These are phyloP conservation scores for Colinus virginianus DNA, from an alignment of 2,113 vertebrate genomes.

Conservation along the genomic window DNA sequence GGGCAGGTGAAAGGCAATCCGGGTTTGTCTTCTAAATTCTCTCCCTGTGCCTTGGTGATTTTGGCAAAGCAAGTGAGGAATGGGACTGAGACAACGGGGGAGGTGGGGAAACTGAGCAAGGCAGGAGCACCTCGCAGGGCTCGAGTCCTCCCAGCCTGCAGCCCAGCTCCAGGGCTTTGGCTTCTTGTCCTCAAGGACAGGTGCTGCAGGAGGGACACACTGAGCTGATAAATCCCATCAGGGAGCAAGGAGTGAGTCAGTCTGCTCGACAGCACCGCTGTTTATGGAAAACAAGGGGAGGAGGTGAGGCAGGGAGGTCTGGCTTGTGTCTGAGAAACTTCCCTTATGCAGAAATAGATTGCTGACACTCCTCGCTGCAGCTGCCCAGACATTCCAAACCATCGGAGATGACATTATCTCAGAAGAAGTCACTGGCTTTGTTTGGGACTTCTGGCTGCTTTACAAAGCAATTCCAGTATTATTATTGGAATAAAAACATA, in stretches of 20 bases:
- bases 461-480: conserved; percentile 14
- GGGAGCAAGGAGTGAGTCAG: background rate
- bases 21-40: background rate
- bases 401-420: conserved; percentile 10
- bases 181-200: background rate
- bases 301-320: background rate
- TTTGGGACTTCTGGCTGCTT: conserved; percentile 11
- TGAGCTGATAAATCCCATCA: background rate
- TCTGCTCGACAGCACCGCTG: background rate
- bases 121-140: background rate
- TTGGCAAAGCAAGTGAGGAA: background rate
- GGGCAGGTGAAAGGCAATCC: background rate
- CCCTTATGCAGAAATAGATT: background rate
- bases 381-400: conserved; percentile 36
- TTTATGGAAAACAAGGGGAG: background rate
- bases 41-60: background rate
- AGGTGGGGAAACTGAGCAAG: background rate
- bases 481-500: conserved; percentile 20
- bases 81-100: background rate
- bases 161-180: background rate
- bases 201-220: background rate
- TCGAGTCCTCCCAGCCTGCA: background rate
- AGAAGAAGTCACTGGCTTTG: background rate
- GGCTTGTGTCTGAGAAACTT: background rate
- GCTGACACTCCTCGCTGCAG: background rate